Base-by-base conservation (phyloP, 2,888 invertebrate species). In the Salpingus planirostris region DNA sequence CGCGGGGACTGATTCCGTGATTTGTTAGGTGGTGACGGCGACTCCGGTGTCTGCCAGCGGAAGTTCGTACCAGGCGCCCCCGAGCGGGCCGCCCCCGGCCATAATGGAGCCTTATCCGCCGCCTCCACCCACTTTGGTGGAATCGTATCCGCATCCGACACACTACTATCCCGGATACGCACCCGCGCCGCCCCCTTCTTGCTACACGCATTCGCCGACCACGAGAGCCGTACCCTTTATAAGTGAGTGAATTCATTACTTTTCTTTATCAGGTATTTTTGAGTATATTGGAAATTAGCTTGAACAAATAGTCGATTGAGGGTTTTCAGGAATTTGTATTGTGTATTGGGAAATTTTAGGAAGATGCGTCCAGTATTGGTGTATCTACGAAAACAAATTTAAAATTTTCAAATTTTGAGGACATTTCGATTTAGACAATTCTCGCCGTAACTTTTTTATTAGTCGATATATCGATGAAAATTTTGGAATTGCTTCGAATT, bases 141-240 rank as follows among this genome's bases (percentile, higher is more conserved):
- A 64, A 33, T 50, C 62, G 15, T 63, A 62, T 46, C 58, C 57
- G 11, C 54, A 51, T 66, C 71, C 42, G 13, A 49, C 54, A 18
- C 59, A 60, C 50, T 76, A 74, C 52, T 76, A 76, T 64, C 68
- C 71, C 23, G 65, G 69, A 14, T 73, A 71, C 46, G 53, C 56
- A 15, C 57, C 61, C 27, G 53, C 61, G 27, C 52, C 67, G 11
- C 69, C 71, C 29, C 68, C 68, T 21, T 65, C 70, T 43, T 76
- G 74, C 55, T 76, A 74, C 50, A 56, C 67, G 13, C 70, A 70
- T 50, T 65, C 75, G 41, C 73, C 84, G 43, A 68, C 78, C 48
- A 69, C 78, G 59, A 70, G 77, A 59, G 59, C 64, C 31, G 68
- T 78, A 63, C 73, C 75, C 33, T 78, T 72, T 61, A 71, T 78